Evolutionary conservation across 2,113 vertebrate species (phyloP).

Genomic region (Eolophus roseicapilla): DNA sequence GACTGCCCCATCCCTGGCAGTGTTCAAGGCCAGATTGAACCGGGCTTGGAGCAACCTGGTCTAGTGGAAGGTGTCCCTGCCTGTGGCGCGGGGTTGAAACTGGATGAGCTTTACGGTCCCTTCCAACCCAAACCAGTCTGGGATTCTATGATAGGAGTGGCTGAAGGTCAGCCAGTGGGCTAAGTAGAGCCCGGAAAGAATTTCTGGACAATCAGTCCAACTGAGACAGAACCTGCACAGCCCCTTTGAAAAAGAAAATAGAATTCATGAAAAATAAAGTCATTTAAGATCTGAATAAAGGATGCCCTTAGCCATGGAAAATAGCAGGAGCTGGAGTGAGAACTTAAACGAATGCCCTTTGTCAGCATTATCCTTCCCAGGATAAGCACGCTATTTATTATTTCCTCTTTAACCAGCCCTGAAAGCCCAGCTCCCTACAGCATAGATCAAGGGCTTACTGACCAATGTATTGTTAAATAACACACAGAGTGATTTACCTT

Average conservation of each 20-base stretch:
- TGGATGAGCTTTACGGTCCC: not conserved
- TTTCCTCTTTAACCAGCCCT: not conserved
- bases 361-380: not conserved
- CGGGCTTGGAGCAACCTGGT: not conserved
- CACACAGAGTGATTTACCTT: not conserved
- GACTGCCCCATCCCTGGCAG: not conserved
- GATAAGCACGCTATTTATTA: not conserved
- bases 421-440: not conserved
- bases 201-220: not conserved
- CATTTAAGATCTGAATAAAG: not conserved
- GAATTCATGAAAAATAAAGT: not conserved
- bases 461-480: not conserved
- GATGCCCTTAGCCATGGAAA: not conserved
- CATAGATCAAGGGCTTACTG: not conserved
- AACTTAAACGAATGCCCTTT: not conserved
- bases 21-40: not conserved
- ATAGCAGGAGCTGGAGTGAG: not conserved
- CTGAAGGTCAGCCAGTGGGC: not conserved
- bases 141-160: not conserved
- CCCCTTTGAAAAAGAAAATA: not conserved
- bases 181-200: not conserved
- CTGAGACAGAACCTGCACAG: not conserved
- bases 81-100: not conserved
- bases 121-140: not conserved
- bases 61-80: not conserved